phyloP scores from a whole-genome alignment of 2,113 vertebrate species.

The Takifugu flavidus region DNA sequence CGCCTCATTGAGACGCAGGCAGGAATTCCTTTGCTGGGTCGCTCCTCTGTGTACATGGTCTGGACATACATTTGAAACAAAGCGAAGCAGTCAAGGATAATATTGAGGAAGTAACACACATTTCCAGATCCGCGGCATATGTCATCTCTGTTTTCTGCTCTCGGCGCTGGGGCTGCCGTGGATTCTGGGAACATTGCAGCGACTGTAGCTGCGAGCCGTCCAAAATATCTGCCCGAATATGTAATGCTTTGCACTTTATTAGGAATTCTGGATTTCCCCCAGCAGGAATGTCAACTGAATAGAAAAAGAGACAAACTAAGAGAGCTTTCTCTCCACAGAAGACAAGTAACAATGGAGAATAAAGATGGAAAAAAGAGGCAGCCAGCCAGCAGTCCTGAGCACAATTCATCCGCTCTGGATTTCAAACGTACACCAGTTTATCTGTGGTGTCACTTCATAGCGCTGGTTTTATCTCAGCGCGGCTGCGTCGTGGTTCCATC shows the following conservation, averaged over 20 bases:
- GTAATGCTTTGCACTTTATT: slow-evolving; percentile 73
- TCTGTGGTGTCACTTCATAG: too few species aligned
- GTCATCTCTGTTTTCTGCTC: slow-evolving; percentile 60
- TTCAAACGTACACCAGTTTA: too few species aligned
- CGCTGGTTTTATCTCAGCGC: too few species aligned
- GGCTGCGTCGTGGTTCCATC: too few species aligned
- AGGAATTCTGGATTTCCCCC: slow-evolving; percentile 74
- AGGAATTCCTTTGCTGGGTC: slow-evolving; percentile 74
- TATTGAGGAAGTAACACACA: slow-evolving; percentile 78
- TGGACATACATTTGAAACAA: slow-evolving; percentile 77
- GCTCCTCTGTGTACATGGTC: slow-evolving; percentile 77
- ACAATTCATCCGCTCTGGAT: slow-evolving; percentile 33
- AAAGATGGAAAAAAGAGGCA: slow-evolving; percentile 45
- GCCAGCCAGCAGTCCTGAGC: slow-evolving; percentile 26
- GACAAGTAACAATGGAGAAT: slow-evolving; percentile 74
- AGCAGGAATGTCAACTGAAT: slow-evolving; percentile 69
- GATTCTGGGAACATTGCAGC: slow-evolving; percentile 43
- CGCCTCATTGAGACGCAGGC: slow-evolving; percentile 71
- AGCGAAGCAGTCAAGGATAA: slow-evolving; percentile 77
- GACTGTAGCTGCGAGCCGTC: slow-evolving; percentile 52
- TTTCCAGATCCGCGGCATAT: slow-evolving; percentile 62
- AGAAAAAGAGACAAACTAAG: slow-evolving; percentile 54
- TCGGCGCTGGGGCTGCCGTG: slow-evolving; percentile 30
- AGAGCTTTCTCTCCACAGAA: slow-evolving; percentile 60
- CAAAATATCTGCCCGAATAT: slow-evolving; percentile 64